phyloP scores from a whole-genome alignment of 1,140 invertebrate species.

The Amyelois transitella region DNA sequence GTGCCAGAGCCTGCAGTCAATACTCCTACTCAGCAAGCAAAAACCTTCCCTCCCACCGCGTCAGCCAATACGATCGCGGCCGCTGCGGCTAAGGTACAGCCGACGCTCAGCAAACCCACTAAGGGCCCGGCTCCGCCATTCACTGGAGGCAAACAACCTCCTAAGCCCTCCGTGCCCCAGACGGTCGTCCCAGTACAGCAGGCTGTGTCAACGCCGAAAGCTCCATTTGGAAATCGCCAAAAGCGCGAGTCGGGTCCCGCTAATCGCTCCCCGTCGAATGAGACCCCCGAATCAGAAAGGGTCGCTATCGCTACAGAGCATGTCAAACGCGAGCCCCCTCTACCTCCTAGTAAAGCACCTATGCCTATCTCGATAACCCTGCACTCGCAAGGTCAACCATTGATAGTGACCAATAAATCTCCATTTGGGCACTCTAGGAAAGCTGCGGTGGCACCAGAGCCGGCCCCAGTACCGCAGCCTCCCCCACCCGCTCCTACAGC shows the following conservation, averaged over 20 bases:
- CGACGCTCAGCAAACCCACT: slow-evolving; percentile 38
- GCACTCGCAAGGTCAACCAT: slow-evolving; percentile 50
- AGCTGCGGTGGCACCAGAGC: slow-evolving; percentile 38
- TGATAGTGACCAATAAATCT: slow-evolving; percentile 65
- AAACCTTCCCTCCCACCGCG: slow-evolving; percentile 38
- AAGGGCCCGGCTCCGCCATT: slow-evolving; percentile 60
- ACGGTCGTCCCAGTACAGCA: slow-evolving; percentile 60
- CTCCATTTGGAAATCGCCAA: slow-evolving; percentile 67
- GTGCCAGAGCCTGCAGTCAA: slow-evolving; percentile 17
- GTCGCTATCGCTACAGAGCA: slow-evolving; percentile 20
- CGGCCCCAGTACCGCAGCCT: slow-evolving; percentile 47
- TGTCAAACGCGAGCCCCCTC: slow-evolving; percentile 48
- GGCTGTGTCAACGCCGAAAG: slow-evolving; percentile 58
- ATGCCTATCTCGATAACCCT: slow-evolving; percentile 62
- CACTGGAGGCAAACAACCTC: slow-evolving; percentile 45
- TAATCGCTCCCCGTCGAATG: slow-evolving; percentile 56
- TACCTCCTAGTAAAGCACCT: slow-evolving; percentile 56
- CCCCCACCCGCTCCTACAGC: slow-evolving; percentile 63
- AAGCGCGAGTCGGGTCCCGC: slow-evolving; percentile 53
- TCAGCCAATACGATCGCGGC: slow-evolving; percentile 24
- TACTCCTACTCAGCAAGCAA: slow-evolving; percentile 23
- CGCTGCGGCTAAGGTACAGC: slow-evolving; percentile 36
- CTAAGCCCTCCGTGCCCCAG: slow-evolving; percentile 51
- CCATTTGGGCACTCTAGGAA: slow-evolving; percentile 67
- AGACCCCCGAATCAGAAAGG: slow-evolving; percentile 42